A percentile compares a stretch with the other conserved stretches of the same genome.
phyloP scores from a whole-genome alignment of 2,888 invertebrate species.

The Xestoiulus laeticollis region DNA sequence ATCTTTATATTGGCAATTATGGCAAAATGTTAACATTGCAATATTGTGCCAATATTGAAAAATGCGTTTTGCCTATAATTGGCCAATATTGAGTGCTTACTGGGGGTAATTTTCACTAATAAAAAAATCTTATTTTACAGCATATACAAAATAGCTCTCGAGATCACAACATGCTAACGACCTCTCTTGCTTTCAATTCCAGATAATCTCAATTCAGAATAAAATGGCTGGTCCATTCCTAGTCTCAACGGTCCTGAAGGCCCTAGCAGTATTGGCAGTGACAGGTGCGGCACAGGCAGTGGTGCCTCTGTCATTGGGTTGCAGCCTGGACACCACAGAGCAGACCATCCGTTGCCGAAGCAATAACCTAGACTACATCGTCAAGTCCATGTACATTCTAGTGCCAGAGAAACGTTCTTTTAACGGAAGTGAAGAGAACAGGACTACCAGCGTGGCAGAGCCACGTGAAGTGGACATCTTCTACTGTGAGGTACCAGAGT shows the following conservation, averaged over 20 bases:
- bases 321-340: constrained; percentile 50
- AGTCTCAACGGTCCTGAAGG: not conserved
- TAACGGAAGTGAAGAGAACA: constrained; percentile 10
- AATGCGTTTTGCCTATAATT: no score
- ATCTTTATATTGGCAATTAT: no score
- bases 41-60: no score
- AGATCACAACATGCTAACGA: no score
- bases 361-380: constrained; percentile 53
- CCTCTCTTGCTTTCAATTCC: no score
- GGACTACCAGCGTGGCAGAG: not conserved
- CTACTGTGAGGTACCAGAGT: constrained; percentile 54
- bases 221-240: constrained; percentile 7
- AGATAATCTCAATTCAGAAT: no score
- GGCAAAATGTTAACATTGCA: no score
- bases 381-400: constrained; percentile 49
- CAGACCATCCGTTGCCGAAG: constrained; percentile 52
- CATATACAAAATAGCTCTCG: no score
- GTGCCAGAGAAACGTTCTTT: constrained; percentile 42
- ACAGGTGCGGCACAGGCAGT: not conserved
- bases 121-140: no score
- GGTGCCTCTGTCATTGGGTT: constrained; percentile 47
- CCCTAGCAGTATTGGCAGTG: not conserved
- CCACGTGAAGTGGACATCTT: constrained; percentile 53
- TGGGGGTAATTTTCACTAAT: no score
- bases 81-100: no score